Percentiles rank a stretch among this genome's conserved stretches.
These are phyloP conservation scores for Drosophila neonasuta DNA, from an alignment of 2,888 invertebrate species.

Conservation along the genomic window DNA sequence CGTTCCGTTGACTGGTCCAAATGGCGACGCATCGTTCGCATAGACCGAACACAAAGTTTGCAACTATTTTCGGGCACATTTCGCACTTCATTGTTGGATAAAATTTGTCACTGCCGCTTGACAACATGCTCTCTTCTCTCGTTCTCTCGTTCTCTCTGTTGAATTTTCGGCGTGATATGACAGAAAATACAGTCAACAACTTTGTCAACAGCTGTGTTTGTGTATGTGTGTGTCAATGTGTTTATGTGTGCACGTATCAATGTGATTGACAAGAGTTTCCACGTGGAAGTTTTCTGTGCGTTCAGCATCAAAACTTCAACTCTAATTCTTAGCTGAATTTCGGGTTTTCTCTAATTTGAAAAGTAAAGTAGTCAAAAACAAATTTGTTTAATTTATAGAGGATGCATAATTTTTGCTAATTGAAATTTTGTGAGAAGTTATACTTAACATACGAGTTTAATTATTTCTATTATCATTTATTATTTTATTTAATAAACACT, in stretches of 20 bases:
- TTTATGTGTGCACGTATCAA: not conserved
- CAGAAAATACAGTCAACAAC: not conserved
- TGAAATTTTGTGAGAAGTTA: no score
- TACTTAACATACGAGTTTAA: no score
- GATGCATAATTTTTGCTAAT: no score
- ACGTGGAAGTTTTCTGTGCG: slow-evolving; percentile 11
- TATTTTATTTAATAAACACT: no score
- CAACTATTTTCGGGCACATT: slow-evolving; percentile 41
- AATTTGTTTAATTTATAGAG: not conserved
- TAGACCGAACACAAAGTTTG: slow-evolving; percentile 42
- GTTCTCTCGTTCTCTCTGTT: no score
- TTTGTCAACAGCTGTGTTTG: not conserved
- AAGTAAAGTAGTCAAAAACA: not conserved
- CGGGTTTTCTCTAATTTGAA: not conserved
- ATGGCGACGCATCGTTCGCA: slow-evolving; percentile 45
- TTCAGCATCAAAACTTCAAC: not conserved
- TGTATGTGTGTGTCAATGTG: not conserved
- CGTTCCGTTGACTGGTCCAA: slow-evolving; percentile 34
- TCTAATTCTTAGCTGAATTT: not conserved
- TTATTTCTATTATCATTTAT: no score
- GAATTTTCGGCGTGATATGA: not conserved
- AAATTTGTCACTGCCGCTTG: slow-evolving; percentile 17
- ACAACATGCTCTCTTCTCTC: slow-evolving; percentile 28
- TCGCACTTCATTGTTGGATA: slow-evolving; percentile 44
- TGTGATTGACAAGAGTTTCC: slow-evolving; percentile 5